Evolutionary conservation across 2,113 vertebrate genomes (phyloP).

Genomic region (Erythrocercus mccallii): DNA sequence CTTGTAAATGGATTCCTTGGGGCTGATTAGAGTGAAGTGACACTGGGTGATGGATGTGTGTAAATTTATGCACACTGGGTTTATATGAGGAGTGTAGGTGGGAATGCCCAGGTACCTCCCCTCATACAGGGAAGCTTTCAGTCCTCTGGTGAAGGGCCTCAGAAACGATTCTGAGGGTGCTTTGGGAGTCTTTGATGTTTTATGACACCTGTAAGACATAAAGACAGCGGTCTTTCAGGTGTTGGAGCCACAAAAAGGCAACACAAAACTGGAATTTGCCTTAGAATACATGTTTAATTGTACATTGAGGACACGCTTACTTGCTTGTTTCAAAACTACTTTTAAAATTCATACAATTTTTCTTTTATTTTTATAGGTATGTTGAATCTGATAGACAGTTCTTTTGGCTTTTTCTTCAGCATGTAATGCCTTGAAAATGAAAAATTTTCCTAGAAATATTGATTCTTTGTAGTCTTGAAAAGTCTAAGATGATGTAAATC

Average conservation of each 20-base stretch:
- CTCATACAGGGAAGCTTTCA: neutral
- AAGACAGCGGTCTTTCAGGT: neutral
- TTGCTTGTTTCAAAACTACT: neutral
- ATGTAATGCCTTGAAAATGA: neutral
- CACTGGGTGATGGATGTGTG: accelerated
- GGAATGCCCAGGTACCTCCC: accelerated
- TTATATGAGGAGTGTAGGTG: neutral
- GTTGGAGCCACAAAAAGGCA: neutral
- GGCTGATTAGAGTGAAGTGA: neutral
- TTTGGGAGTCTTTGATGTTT: neutral
- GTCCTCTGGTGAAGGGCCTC: neutral
- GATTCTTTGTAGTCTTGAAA: neutral
- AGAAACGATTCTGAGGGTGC: neutral
- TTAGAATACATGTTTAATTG: neutral
- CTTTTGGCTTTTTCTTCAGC: neutral
- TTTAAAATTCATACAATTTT: neutral
- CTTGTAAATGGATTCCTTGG: too few species aligned
- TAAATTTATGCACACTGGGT: neutral
- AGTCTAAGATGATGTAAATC: neutral
- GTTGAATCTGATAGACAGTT: neutral
- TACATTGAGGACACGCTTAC: neutral
- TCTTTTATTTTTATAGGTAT: neutral
- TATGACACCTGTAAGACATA: neutral
- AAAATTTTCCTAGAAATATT: neutral
- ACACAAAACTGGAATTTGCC: neutral